Evolutionary conservation across 1,140 invertebrate genomes (phyloP).

Genomic region (Sminthurides bifidus): DNA sequence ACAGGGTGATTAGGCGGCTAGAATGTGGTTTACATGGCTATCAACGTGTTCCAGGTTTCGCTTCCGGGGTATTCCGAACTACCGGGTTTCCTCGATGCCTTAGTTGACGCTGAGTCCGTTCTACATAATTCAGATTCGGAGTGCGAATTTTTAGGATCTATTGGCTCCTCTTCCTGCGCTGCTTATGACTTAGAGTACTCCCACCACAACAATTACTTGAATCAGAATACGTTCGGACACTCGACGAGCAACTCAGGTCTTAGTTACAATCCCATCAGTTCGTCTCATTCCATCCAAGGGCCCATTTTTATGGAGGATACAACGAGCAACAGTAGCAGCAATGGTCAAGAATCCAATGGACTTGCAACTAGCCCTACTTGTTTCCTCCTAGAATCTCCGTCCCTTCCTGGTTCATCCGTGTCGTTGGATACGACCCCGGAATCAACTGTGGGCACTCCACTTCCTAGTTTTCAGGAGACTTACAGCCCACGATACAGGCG

Average conservation of each 20-base stretch:
- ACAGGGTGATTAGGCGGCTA: background rate
- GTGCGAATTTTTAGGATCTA: slow-evolving; percentile 23
- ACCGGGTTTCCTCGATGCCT: slow-evolving; percentile 30
- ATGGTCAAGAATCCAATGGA: slow-evolving; percentile 15
- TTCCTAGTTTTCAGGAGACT: slow-evolving; percentile 75
- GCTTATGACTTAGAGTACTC: slow-evolving; percentile 15
- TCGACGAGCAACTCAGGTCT: no score
- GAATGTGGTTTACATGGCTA: background rate
- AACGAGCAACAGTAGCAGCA: slow-evolving; percentile 28
- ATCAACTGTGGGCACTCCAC: slow-evolving; percentile 43
- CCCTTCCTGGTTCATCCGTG: slow-evolving; percentile 23
- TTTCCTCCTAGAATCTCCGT: slow-evolving; percentile 28
- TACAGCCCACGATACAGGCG: slow-evolving; percentile 54
- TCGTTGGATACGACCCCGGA: slow-evolving; percentile 31
- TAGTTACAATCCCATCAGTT: no score
- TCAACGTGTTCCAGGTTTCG: slow-evolving; percentile 23
- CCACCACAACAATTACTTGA: background rate
- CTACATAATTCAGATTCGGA: slow-evolving; percentile 28
- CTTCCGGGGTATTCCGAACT: slow-evolving; percentile 31
- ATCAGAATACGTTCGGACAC: no score
- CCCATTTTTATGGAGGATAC: slow-evolving; percentile 29
- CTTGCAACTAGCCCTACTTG: slow-evolving; percentile 14
- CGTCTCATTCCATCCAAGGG: slow-evolving; percentile 6
- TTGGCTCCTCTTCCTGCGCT: slow-evolving; percentile 7
- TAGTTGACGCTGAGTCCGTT: slow-evolving; percentile 30